A percentile compares a stretch with the other conserved stretches of the same genome.
phyloP scores from a whole-genome alignment of 2,113 vertebrate genomes.

The Cariama cristata region DNA sequence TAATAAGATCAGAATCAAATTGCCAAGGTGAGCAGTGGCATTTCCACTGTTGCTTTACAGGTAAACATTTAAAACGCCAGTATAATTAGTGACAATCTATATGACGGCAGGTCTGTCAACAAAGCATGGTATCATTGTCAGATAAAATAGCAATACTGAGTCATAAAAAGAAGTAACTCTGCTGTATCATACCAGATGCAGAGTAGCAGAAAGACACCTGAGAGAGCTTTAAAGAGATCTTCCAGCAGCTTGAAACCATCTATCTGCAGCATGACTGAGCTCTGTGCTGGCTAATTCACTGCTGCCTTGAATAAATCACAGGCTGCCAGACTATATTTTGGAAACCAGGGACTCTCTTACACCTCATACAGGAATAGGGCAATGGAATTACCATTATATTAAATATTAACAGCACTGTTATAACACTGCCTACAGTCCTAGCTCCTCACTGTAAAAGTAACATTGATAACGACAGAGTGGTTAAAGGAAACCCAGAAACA shows the following conservation, averaged over 20 bases:
- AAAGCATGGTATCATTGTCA: not conserved
- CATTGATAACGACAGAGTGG: not conserved
- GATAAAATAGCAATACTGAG: not conserved
- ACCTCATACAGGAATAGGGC: not conserved
- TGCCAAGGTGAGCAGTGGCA: not conserved
- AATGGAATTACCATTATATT: not conserved
- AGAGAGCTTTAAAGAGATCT: constrained; percentile 35
- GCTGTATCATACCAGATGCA: constrained; percentile 24
- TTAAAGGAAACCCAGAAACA: not conserved
- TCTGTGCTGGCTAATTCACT: not conserved
- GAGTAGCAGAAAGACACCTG: constrained; percentile 31
- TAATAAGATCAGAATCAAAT: not conserved
- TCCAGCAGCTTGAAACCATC: constrained; percentile 33
- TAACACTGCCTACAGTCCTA: not conserved
- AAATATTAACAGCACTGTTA: constrained; percentile 10
- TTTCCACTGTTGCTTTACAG: not conserved
- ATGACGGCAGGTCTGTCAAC: not conserved
- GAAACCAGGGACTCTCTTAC: not conserved
- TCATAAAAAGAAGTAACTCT: constrained; percentile 40
- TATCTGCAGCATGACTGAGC: constrained; percentile 20
- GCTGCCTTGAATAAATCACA: constrained; percentile 40
- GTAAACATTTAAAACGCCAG: constrained; percentile 19
- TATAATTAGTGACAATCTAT: not conserved
- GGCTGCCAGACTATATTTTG: not conserved
- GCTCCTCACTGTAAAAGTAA: not conserved